Evolutionary conservation across 1,140 invertebrate genomes (phyloP), one percentile per base, ranked within the genome.

Genomic region (Tetraneura akinire): DNA sequence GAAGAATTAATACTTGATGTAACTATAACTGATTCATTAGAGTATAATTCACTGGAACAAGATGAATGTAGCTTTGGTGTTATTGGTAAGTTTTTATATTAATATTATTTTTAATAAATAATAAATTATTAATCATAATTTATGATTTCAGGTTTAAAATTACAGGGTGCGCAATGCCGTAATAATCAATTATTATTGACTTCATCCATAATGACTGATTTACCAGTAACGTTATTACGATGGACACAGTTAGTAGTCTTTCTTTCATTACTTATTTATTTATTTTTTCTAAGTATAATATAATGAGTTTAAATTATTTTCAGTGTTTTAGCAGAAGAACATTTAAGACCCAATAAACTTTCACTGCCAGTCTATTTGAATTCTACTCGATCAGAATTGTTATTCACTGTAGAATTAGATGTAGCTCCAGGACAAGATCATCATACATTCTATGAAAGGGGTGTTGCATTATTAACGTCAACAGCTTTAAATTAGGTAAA

Each of bases 291-390:
- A 32, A 68, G 26, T 32, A 23, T 23, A 16, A 64, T 29, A 16
- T 49, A 13, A 23, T 80, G 21, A 80, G 0, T 21, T 81, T 68
- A 26, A 11, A 80, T 70, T 62, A 80, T 16, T 81, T 73, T 83
- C n/a, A 82, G 85, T 71, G 82, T 83, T 14, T 86, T 87, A 16
- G 86, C 88, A 49, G 88, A 87, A 16, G 87, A 87, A 45, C 90
- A 91, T 81, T 83, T 86, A 16, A 86, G 87, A 42, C 87, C 88
- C 49, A 88, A 88, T 82, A 91, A 92, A 85, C 88, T 99, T 21
- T 94, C 94, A 1, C 88, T 99, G 73, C 98, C 98, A 0, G 96
- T 99, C 81, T 99, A 99, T 86, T 88, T 99, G 82, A 99, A 99
- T 87, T 93, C 96, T 42, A 98, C 96, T 3, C 90, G 98, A 82